A percentile compares a stretch with the other conserved stretches of the same genome.
Evolutionary conservation across 1,140 invertebrate genomes (phyloP).

Genomic region (Brachionus sp.): DNA sequence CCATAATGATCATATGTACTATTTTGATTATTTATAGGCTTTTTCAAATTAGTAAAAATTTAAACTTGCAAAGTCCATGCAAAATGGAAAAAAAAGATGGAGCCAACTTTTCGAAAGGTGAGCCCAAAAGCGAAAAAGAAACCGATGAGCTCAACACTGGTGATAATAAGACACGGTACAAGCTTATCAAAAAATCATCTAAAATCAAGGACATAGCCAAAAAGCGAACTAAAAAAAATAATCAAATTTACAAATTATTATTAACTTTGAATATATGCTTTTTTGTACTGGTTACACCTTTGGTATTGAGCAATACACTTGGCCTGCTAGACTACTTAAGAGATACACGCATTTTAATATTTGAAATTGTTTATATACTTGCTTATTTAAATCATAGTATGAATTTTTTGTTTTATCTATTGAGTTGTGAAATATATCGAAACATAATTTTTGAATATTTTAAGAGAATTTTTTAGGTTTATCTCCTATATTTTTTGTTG

Average conservation of each 20-base stretch:
- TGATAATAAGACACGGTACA: neutral
- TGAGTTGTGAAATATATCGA: constrained; percentile 42
- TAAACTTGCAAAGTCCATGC: neutral
- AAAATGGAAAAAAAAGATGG: neutral
- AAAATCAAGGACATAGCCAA: constrained; percentile 24
- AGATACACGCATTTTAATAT: neutral
- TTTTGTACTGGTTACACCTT: constrained; percentile 40
- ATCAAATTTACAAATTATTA: constrained; percentile 36
- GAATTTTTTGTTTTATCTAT: constrained; percentile 43
- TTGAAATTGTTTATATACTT: constrained; percentile 31
- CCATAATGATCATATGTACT: constrained; percentile 36
- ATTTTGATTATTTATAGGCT: constrained; percentile 30
- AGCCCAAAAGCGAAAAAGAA: neutral
- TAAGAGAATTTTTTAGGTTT: neutral
- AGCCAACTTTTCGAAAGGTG: neutral
- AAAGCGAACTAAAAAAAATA: constrained; percentile 24
- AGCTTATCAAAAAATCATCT: neutral
- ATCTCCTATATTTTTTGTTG: neutral
- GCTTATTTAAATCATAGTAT: constrained; percentile 43
- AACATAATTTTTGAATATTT: constrained; percentile 6
- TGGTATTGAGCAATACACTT: constrained; percentile 26
- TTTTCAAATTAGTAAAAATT: neutral
- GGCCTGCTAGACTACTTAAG: neutral
- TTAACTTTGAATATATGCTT: constrained; percentile 36
- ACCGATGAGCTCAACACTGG: neutral